phyloP scores from a whole-genome alignment of 1,140 invertebrate species.

The Trigoniulus corallinus region DNA sequence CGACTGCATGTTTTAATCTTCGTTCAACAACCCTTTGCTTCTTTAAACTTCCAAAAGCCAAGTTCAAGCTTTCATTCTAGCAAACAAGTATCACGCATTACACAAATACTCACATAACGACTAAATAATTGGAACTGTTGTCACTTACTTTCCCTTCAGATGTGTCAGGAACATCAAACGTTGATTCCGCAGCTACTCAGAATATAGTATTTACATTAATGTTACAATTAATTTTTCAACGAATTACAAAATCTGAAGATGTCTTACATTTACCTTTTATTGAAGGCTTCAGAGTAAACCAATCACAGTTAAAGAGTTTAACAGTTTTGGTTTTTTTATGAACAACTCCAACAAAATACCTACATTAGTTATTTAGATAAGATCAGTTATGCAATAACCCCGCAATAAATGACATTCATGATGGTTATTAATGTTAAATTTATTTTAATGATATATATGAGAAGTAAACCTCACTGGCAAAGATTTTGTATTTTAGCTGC shows the following conservation, averaged over 20 bases:
- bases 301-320: neutral
- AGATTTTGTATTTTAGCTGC: too few relatives aligned
- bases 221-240: too few relatives aligned
- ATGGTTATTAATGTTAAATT: too few relatives aligned
- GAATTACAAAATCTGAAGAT: too few relatives aligned
- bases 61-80: conserved; percentile 3
- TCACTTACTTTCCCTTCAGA: neutral
- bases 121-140: neutral
- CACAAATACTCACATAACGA: neutral
- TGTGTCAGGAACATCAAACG: neutral
- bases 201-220: too few relatives aligned
- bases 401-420: too few relatives aligned
- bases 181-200: neutral
- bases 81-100: neutral
- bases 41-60: conserved; percentile 5
- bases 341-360: conserved; percentile 2
- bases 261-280: too few relatives aligned
- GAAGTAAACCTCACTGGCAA: too few relatives aligned
- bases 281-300: neutral
- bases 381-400: neutral
- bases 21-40: conserved; percentile 4
- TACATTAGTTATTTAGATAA: neutral
- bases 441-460: too few relatives aligned
- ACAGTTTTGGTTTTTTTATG: conserved; percentile 5
- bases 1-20: neutral